phyloP scores from a whole-genome alignment of 2,888 invertebrate genomes.

The Trichacis sp. region DNA sequence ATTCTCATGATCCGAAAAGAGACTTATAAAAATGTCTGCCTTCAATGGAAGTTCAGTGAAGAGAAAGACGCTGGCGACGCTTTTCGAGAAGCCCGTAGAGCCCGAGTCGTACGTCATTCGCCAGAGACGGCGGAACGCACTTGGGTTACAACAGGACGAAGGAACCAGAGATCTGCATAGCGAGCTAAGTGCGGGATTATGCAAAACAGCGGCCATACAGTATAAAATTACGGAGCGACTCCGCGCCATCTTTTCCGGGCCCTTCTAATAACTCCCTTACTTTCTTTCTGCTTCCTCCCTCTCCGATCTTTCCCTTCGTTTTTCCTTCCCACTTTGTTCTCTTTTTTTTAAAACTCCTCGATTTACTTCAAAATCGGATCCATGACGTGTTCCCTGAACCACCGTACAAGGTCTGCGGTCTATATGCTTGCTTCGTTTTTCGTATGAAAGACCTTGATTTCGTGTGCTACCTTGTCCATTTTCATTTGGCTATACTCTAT shows the following conservation, averaged over 20 bases:
- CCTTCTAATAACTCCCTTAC: conserved; percentile 69
- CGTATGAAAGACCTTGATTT: too few relatives aligned
- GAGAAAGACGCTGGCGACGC: conserved; percentile 24
- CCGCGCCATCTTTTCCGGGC: conserved; percentile 70
- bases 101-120: conserved; percentile 62
- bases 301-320: conserved; percentile 43
- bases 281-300: conserved; percentile 45
- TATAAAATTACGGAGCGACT: conserved; percentile 70
- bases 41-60: not conserved
- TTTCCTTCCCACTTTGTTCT: conserved; percentile 38
- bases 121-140: conserved; percentile 54
- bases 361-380: too few relatives aligned
- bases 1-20: not conserved
- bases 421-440: too few relatives aligned
- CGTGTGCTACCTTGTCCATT: too few relatives aligned
- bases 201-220: conserved; percentile 69
- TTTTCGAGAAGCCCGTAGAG: conserved; percentile 18
- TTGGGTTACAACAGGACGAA: conserved; percentile 50
- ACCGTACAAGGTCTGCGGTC: too few relatives aligned
- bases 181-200: conserved; percentile 70
- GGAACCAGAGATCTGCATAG: conserved; percentile 60
- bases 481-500: conserved; percentile 1
- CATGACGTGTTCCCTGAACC: too few relatives aligned
- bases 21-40: not conserved
- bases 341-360: too few relatives aligned